Base-by-base conservation (phyloP, 1,140 invertebrate genomes). In the Atopsyche davidsoni region DNA sequence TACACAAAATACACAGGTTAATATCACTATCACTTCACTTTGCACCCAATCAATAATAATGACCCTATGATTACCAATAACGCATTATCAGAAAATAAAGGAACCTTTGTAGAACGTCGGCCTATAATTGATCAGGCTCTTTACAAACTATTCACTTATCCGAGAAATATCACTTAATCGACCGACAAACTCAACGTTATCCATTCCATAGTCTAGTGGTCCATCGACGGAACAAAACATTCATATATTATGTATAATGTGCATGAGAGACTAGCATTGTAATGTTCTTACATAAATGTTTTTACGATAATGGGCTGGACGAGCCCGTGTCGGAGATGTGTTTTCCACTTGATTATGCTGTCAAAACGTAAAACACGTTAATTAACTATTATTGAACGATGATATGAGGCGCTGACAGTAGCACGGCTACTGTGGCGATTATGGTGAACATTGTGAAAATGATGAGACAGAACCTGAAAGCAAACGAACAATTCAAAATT, bases 371-470 rank as follows among this genome's bases (percentile, higher is more conserved):
- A 41, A 43, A 44, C 51, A 48, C 41, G 22, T 56, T 49, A 42
- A 57, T 57, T 53, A 53, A 53, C 51, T 69, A 72, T 83, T 86
- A 91, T 78, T 89, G 86, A 69, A 93, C 92, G 68, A 95, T 92
- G 69, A 97, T 92, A 75, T 96, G 93, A 53, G 93, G 93, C 60
- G 93, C 93, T 51, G 89, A 92, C 53, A 90, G 80, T 57, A 98
- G 79, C 64, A 98, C 93, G 50, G 89, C 88, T 61, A 93, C 81
- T 48, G 96, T 98, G 54, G 95, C 95, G 63, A 96, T 85, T 65
- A 97, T 79, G 55, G 96, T 97, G 78, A 98, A 97, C 60, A 93
- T 72, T 47, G 93, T 91, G 79, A 98, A 98, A 66, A 96, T 84
- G 71, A 95, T 90, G 70, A 99, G 81, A 78, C 96, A 98, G 69